Percentiles rank a stretch among this genome's conserved stretches.
phyloP scores from a whole-genome alignment of 2,797 vertebrate genomes.

The Rhinatrema bivittatum region DNA sequence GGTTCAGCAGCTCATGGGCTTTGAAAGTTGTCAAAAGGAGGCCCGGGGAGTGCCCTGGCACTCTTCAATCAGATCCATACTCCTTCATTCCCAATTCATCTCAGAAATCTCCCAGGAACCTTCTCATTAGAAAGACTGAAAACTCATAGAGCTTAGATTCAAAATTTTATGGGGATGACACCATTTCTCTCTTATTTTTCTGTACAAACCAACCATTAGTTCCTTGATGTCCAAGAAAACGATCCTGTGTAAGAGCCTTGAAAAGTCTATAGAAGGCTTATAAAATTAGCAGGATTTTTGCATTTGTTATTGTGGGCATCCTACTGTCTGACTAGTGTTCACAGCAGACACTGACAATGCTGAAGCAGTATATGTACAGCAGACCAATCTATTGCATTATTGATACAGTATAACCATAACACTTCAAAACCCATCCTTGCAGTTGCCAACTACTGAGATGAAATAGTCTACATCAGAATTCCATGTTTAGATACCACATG shows the following conservation, averaged over 20 bases:
- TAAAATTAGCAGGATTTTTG: too few species aligned
- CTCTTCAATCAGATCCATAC: slow-evolving; percentile 40
- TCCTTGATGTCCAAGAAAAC: slow-evolving; percentile 13
- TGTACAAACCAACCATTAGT: slow-evolving; percentile 13
- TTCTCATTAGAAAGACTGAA: slow-evolving; percentile 48
- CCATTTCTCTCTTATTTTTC: slow-evolving; percentile 33
- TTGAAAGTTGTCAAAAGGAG: background rate
- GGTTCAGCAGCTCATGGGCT: slow-evolving; percentile 11
- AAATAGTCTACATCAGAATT: too few species aligned
- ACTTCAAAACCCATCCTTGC: too few species aligned
- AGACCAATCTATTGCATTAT: too few species aligned
- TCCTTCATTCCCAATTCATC: slow-evolving; percentile 45
- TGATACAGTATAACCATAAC: too few species aligned
- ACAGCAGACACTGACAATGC: too few species aligned
- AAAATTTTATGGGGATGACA: slow-evolving; percentile 21
- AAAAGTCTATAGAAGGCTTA: too few species aligned
- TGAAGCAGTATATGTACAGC: too few species aligned
- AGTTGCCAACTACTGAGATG: too few species aligned
- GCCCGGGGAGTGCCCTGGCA: slow-evolving; percentile 9
- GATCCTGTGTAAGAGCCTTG: background rate
- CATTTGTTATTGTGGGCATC: too few species aligned
- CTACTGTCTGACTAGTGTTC: too few species aligned
- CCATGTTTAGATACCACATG: too few species aligned
- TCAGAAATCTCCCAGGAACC: slow-evolving; percentile 43
- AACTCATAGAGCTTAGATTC: slow-evolving; percentile 22